Conservation (phyloP, 2,888 invertebrate species). For the Apamea crenata region DNA sequence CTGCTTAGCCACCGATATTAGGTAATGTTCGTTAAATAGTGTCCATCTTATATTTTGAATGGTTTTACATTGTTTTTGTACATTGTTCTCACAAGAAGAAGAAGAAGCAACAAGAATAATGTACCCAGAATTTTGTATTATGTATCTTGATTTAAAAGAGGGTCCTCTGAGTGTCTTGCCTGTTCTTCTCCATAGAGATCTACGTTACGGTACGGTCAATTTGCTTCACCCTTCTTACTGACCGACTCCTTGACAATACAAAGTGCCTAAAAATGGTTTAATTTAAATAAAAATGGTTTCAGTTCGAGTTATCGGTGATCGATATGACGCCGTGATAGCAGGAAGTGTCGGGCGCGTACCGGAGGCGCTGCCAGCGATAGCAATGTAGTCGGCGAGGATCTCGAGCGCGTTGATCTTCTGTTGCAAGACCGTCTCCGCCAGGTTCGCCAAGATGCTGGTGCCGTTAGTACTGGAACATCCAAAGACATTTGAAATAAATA, state of each 20-base stretch:
- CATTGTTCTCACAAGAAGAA: too few relatives aligned
- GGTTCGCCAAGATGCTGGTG: slow-evolving; percentile 9
- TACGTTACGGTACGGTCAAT: background rate
- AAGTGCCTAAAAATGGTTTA: background rate
- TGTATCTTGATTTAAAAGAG: background rate
- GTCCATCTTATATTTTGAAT: background rate
- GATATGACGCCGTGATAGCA: too few relatives aligned
- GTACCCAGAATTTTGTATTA: background rate
- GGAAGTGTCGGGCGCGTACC: background rate
- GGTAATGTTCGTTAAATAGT: background rate
- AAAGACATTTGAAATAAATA: background rate
- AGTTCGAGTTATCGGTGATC: background rate
- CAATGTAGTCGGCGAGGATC: slow-evolving; percentile 5
- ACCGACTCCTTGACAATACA: background rate
- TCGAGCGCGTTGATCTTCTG: slow-evolving; percentile 22
- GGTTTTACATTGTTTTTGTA: background rate
- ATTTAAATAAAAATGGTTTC: background rate
- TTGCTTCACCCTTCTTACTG: background rate
- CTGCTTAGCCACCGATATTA: background rate
- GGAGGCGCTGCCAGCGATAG: background rate
- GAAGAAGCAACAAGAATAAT: background rate
- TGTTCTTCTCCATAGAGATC: too few relatives aligned
- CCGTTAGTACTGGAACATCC: slow-evolving; percentile 2
- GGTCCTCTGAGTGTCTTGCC: background rate
- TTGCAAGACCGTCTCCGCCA: slow-evolving; percentile 11